Evolutionary conservation across 1,140 invertebrate species (phyloP), one percentile per base, ranked within the genome.

Genomic region (Thrips palmi): DNA sequence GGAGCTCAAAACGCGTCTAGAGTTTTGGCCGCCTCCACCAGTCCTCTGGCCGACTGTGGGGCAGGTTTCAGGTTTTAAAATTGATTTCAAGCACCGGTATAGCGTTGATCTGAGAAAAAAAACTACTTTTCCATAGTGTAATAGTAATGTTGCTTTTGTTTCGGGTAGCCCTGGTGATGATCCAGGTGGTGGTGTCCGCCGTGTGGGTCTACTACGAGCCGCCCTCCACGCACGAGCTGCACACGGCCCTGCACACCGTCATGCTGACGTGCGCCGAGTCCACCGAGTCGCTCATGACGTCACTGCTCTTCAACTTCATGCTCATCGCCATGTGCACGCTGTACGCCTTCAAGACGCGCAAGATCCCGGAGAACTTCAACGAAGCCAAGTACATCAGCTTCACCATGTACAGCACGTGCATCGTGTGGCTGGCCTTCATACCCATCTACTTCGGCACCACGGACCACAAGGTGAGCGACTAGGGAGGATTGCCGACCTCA

Each of bases 351-450:
- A 86, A 86, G 57, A 87, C 84, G 0, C 57, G 84, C 11, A 86
- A 85, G 50, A 67, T 88, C 27, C 84, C 84, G 0, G 84, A 85
- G 56, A 88, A 87, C 53, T 87, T 87, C 52, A 88, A 87, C 57
- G 79, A 83, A 52, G 76, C 78, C 0, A 80, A 81, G 54, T 82
- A 79, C 49, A 82, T 82, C 42, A 79, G 78, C 10, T 83, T 82
- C 45, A 77, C 79, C 2, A 86, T 84, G 79, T 88, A 87, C 52
- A 82, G 82, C 1, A 88, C 83, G 0, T 77, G 82, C 44, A 79
- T 88, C 11, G 82, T 86, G 41, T 88, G 83, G 83, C 59, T 81
- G 17, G 83, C 83, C n/a, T 88, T 88, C 55, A 64, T 86, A 6
- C 77, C 82, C 2, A 81, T 87, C 41, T 85, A 85, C 57, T 81